Base-by-base conservation (phyloP, 2,888 invertebrate species). In the Taphrorychus bicolor region DNA sequence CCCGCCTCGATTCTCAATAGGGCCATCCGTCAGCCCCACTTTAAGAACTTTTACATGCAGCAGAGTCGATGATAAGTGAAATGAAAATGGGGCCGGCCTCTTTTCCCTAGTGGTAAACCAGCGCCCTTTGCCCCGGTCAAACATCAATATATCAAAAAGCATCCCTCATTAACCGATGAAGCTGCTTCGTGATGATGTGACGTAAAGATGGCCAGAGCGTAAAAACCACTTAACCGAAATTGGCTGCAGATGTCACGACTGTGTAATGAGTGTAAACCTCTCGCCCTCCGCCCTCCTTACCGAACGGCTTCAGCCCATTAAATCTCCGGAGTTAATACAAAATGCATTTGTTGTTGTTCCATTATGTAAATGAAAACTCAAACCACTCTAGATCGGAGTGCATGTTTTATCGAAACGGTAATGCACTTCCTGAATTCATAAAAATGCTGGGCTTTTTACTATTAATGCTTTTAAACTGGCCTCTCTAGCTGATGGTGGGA, bases 291-390 rank as follows among this genome's bases (percentile, higher is more conserved):
- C 59, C 66, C 66, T 45, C 60, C 72, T 42, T 42, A 19, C 61
- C 66, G 65, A 75, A 68, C 77, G 23, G 76, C 79, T 79, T 77
- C 76, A 76, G 76, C 77, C 82, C 82, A 82, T 82, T 82, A 82
- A 82, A 82, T 82, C 82, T 82, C 81, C 80, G 80, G 80, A 81
- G 81, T 81, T 82, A 82, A 82, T 82, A 82, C 82, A 81, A 82
- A 82, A 82, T 82, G 82, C 82, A 82, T 82, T 82, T 82, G 82
- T 82, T 82, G 82, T 82, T 82, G 81, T 82, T 82, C 82, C 82
- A 82, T 82, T 82, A 82, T 82, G 82, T 81, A 82, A 82, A 82
- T 82, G 82, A 82, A 82, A 82, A 82, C 81, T 80, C 80, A 75
- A 78, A 79, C 76, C 76, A 63, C 68, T 60, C 60, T 53, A 60